phyloP scores from a whole-genome alignment of 2,113 vertebrate species.

The Entomyzon cyanotis region DNA sequence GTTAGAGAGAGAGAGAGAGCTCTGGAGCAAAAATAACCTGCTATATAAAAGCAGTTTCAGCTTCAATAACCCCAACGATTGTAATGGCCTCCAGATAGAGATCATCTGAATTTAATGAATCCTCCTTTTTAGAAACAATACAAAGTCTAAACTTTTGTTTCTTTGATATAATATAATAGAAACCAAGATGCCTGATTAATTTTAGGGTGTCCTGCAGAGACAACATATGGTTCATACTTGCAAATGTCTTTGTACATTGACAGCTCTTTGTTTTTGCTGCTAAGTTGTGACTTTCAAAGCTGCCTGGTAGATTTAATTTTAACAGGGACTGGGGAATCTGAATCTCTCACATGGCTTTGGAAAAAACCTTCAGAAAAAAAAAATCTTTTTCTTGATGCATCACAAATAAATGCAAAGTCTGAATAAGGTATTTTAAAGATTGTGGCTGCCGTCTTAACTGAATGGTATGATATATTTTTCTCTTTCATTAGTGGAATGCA shows the following conservation, averaged over 20 bases:
- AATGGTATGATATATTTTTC: neutral
- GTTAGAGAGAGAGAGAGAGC: neutral
- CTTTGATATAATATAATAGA: neutral
- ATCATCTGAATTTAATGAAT: neutral
- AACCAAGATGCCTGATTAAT: neutral
- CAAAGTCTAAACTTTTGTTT: neutral
- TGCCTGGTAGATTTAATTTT: constrained; percentile 10
- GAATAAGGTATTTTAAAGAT: neutral
- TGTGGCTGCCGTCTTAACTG: neutral
- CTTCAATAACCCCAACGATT: neutral
- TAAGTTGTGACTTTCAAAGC: neutral
- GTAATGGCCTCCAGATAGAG: neutral
- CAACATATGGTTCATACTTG: neutral
- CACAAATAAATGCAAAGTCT: neutral
- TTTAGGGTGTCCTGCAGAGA: neutral
- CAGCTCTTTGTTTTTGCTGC: neutral
- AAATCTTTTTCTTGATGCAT: neutral
- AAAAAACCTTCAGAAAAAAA: neutral
- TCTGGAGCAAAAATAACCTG: neutral
- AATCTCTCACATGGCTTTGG: neutral
- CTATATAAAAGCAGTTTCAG: neutral
- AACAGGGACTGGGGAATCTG: neutral
- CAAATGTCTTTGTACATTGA: neutral
- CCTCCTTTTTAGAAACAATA: neutral
- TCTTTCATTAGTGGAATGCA: neutral